Evolutionary conservation across 2,888 invertebrate genomes (phyloP), one percentile per base, ranked within the genome.

Genomic region (Sicus ferrugineus): DNA sequence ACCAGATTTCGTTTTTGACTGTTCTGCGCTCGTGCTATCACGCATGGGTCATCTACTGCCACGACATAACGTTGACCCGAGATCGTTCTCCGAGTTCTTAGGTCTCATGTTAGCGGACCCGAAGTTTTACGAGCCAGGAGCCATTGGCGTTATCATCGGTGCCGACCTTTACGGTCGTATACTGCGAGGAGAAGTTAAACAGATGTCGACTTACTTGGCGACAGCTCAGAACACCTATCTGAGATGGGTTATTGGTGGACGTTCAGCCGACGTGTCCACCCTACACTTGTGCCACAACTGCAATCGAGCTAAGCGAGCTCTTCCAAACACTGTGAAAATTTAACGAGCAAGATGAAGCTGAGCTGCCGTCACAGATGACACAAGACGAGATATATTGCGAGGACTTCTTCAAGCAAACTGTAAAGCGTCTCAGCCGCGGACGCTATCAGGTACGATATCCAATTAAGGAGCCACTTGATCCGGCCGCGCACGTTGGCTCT

Each of bases 311-410:
- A 21, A 59, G 26, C 16, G 50, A 69, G 9, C 54, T 72, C 3
- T 31, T 64, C n/a, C 67, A 72, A 46, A 65, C 23, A 58, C 52
- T 72, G 68, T 70, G 73, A 70, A 71, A 64, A 46, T 73, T 71
- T 28, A 70, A 64, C n/a, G 67, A 72, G 23, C 31, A 63, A 23
- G 66, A 66, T 16, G 66, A 66, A 42, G 46, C 7, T 6, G 23
- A 28, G 26, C 26, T 21, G 14, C 21, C 65, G 42, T 71, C 46
- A 34, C 31, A 31, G 31, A 65, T 65, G 65, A 54, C 65, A 34
- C 52, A 65, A 65, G 65, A 54, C 34, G 65, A 56, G 70, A 30
- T 72, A 16, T 68, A 64, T n/a, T 72, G 70, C 31, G 72, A 72
- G 58, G 65, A 70, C 2, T 52, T 68, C 28, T 71, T 69, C 31